Base-by-base conservation (phyloP, 2,113 vertebrate genomes). In the Myxocyprinus asiaticus region DNA sequence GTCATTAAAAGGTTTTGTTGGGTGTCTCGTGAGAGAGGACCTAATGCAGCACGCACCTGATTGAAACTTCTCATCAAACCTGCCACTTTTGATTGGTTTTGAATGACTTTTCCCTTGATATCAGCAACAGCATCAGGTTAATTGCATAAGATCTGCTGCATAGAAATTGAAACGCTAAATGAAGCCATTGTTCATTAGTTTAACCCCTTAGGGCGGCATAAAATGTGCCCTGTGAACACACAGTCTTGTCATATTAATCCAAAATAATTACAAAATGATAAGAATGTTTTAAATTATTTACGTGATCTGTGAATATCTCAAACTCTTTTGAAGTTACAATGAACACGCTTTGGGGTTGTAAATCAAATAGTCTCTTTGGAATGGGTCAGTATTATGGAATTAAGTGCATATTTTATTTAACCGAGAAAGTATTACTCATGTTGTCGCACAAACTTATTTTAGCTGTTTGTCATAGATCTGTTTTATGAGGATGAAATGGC, bases 51-150 rank as follows among this genome's bases (percentile, higher is more conserved):
- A 58, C 7, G 45, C 51, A 53, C 45, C 61, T 55, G 14, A 47
- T 7, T 68, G 17, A 53, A 51, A 71, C 71, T 77, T 79, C 71
- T 66, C 53, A 17, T 12, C 5, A 44, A 67, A 64, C 48, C 68
- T 1, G n/a, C 81, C 74, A 68, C 22, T 69, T 67, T 47, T 76
- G 76, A 83, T 80, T 86, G 71, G 51, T 55, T 85, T 68, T 81
- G 62, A 88, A 85, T 83, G 75, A 70, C 78, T 79, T 68, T 12
- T 70, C 48, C 71, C 74, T 43, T n/a, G 68, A 80, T 80, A 87
- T 80, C 53, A 74, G 81, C 63, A 85, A 83, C 71, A 85, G 68
- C 44, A 69, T 61, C 67, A 73, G n/a, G 77, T 64, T 74, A 67
- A 81, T 71, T 66, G n/a, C 22, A 50, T 76, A 65, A 76, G 74